Base-by-base conservation (phyloP, 2,113 vertebrate species). In the Epinephelus moara region DNA sequence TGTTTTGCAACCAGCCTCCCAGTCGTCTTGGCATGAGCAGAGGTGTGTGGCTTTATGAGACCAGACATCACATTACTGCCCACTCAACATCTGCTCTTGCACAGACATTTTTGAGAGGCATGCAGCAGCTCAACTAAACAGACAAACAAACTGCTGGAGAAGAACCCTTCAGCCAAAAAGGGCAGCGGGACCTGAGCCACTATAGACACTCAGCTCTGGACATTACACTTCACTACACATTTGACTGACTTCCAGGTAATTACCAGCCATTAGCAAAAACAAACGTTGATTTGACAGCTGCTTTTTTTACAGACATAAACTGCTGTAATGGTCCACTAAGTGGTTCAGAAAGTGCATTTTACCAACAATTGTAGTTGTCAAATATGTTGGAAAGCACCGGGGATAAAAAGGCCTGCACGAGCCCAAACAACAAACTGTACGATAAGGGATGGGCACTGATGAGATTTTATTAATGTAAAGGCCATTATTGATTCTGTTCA, bases 41-140 rank as follows among this genome's bases (percentile, higher is more conserved):
- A 30, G 63, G 25, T 67, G 25, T 67, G 50, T 82, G 73, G 70
- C 70, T 76, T 76, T 68, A 67, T 68, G 70, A 73, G 63, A 78
- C 25, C 59, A 71, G 70, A 84, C 73, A 59, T 66, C 78, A 55
- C 17, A 64, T 85, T 76, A 57, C 56, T 42, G 60, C 52, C 78
- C 70, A 70, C 75, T 83, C 85, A 77, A 33, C 70, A 45, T 86
- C 87, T 82, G 57, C 64, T 75, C 45, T 27, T 33, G 30, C 56
- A n/a, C 47, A 64, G 8, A 55, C 74, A 80, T 62, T 86, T 45
- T 79, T 80, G 33, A 77, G 56, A 70, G 25, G 40, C 30, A 18
- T 18, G 15, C 47, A 49, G 40, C 67, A 49, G 61, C 55, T 74
- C 42, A 73, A 17, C 45, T 42, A 25, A 74, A 57, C 42, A 71